Evolutionary conservation across 1,140 invertebrate genomes (phyloP), one percentile per base, ranked within the genome.

Genomic region (Battus philenor): DNA sequence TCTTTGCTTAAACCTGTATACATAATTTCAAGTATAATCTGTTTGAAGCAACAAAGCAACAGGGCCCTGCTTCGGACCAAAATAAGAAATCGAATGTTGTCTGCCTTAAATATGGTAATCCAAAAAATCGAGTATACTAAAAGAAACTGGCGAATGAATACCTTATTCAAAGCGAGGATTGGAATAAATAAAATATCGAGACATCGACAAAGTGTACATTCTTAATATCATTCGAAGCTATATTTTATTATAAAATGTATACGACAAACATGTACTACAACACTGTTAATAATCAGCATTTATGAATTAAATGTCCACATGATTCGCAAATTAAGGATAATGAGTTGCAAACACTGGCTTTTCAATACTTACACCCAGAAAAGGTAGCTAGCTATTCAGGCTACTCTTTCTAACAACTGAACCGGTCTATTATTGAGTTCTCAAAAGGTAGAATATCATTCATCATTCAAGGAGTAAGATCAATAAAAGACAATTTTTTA

Each of bases 31-130:
- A 16, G 38, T 24, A 26, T 29, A 41, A 41, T 41, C 38, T 29
- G 38, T 27, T 41, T 10, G 12, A 41, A 16, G 8, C 38, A 41
- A 41, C 38, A 41, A 41, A 41, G 38, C 24, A 26, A 41, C 32
- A 6, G 20, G 38, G 24, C 12, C 24, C 24, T 29, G 29, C 38
- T 41, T 34, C 32, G 32, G 11, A 18, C 38, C 38, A 10, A 41
- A 41, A 41, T 41, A 41, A 41, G 24, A 41, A 41, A 41, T 41
- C 38, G 38, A 41, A 41, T 41, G 38, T 41, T 17, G 38, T 27
- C 38, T 27, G 24, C 38, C 24, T 27, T 41, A 27, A 41, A 41
- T 41, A 41, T 41, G 38, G 22, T 41, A 41, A 41, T 41, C 38
- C 24, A 27, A 41, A 41, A 41, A 41, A 41, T 41, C 38, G 16